These are phyloP conservation scores for Sinonovacula constricta DNA, from an alignment of 1,140 invertebrate species.

Conservation along the genomic window DNA sequence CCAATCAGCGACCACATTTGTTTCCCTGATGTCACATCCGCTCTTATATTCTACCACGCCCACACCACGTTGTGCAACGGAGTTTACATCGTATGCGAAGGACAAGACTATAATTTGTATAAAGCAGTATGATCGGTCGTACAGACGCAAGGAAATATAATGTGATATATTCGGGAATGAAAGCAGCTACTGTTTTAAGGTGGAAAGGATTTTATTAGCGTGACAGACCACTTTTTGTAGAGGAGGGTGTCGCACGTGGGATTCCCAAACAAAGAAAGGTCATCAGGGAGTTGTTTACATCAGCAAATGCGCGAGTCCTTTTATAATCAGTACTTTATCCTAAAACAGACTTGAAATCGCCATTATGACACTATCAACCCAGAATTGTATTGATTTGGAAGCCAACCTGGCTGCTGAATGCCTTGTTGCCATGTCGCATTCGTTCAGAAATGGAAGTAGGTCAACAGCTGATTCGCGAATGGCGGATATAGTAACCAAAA, in stretches of 20 bases:
- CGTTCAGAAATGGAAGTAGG: slow-evolving; percentile 36
- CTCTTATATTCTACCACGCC: slow-evolving; percentile 48
- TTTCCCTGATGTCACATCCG: too few relatives aligned
- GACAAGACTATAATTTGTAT: neutral
- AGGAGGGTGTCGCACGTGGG: slow-evolving; percentile 29
- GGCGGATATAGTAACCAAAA: slow-evolving; percentile 58
- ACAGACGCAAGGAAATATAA: neutral
- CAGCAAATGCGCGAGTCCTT: slow-evolving; percentile 32
- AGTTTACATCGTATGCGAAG: neutral
- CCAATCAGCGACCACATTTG: too few relatives aligned
- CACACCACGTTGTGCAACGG: slow-evolving; percentile 50
- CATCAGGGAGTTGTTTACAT: neutral
- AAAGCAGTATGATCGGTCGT: neutral
- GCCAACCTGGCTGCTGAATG: slow-evolving; percentile 83
- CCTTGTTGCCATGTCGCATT: slow-evolving; percentile 81
- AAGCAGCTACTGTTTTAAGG: neutral
- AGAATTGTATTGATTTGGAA: slow-evolving; percentile 75
- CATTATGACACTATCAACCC: slow-evolving; percentile 57
- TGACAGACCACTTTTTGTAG: neutral
- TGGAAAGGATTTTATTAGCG: neutral
- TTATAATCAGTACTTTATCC: too few relatives aligned
- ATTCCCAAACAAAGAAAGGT: slow-evolving; percentile 52
- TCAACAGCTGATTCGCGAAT: slow-evolving; percentile 58
- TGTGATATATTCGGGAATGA: neutral
- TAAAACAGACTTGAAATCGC: too few relatives aligned